Conservation (phyloP, 2,113 vertebrate genomes). For the Rhea pennata region DNA sequence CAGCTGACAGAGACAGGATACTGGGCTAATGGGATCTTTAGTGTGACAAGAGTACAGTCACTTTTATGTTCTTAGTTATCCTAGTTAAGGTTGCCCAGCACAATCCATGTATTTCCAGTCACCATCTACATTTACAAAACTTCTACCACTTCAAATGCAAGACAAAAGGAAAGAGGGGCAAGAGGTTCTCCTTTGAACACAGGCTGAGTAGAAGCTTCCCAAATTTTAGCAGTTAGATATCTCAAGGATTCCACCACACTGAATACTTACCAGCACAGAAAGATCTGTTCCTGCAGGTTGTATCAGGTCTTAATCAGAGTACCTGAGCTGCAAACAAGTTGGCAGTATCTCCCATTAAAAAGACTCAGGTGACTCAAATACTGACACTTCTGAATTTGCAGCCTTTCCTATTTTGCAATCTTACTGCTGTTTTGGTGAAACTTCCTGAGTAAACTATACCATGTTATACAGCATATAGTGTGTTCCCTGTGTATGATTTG, state of each 20-base stretch:
- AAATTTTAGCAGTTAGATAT: neutral
- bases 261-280: neutral
- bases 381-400: neutral
- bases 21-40: neutral
- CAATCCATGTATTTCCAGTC: neutral
- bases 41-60: neutral
- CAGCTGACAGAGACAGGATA: neutral
- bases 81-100: neutral
- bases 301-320: neutral
- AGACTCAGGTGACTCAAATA: neutral
- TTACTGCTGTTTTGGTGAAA: neutral
- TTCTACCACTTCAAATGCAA: neutral
- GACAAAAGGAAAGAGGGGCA: neutral
- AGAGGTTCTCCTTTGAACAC: neutral
- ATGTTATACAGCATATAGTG: accelerated
- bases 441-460: neutral
- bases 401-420: neutral
- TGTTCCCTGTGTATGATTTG: accelerated
- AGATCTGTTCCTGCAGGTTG: neutral
- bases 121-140: neutral
- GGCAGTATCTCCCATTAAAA: neutral
- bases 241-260: neutral
- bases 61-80: neutral
- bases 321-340: neutral
- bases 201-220: neutral